Conservation (phyloP, 2,113 vertebrate genomes). For the Oxygymnocypris stewartii region DNA sequence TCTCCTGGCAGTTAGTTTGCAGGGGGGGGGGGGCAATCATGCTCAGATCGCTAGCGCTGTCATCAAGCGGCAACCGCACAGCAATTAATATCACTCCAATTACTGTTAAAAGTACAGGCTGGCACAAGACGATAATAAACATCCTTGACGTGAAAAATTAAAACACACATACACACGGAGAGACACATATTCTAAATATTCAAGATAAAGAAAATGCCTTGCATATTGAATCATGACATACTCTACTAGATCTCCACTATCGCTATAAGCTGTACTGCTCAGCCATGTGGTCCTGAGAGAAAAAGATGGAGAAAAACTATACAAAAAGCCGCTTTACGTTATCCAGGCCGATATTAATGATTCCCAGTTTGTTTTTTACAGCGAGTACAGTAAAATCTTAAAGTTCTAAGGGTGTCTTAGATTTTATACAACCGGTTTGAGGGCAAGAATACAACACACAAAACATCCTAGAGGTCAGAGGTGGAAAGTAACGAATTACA, state of each 20-base stretch:
- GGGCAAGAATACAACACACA: neutral
- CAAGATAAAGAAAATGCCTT: slow-evolving; percentile 39
- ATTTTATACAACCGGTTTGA: neutral
- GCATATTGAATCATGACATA: slow-evolving; percentile 42
- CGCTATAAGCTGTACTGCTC: slow-evolving; percentile 13
- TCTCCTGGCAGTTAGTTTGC: slow-evolving; percentile 81
- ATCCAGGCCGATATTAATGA: slow-evolving; percentile 24
- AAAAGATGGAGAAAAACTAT: slow-evolving; percentile 33
- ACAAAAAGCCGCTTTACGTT: neutral
- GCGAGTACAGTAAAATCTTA: neutral
- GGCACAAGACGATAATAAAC: slow-evolving; percentile 82
- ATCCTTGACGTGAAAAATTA: slow-evolving; percentile 80
- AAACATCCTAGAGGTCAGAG: too few species aligned
- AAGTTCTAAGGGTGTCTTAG: neutral
- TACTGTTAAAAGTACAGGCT: slow-evolving; percentile 85
- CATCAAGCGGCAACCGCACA: slow-evolving; percentile 80
- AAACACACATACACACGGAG: slow-evolving; percentile 60
- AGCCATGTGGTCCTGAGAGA: slow-evolving; percentile 40
- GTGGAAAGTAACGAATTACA: too few species aligned
- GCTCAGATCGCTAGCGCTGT: slow-evolving; percentile 78
- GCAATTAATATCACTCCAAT: slow-evolving; percentile 90
- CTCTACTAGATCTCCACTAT: slow-evolving; percentile 31
- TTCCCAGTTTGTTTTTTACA: slow-evolving; percentile 2
- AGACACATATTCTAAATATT: slow-evolving; percentile 31
- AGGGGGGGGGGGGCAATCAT: too few species aligned